These are phyloP conservation scores for Eristalinus aeneus DNA, from an alignment of 2,888 invertebrate species.

Conservation along the genomic window DNA sequence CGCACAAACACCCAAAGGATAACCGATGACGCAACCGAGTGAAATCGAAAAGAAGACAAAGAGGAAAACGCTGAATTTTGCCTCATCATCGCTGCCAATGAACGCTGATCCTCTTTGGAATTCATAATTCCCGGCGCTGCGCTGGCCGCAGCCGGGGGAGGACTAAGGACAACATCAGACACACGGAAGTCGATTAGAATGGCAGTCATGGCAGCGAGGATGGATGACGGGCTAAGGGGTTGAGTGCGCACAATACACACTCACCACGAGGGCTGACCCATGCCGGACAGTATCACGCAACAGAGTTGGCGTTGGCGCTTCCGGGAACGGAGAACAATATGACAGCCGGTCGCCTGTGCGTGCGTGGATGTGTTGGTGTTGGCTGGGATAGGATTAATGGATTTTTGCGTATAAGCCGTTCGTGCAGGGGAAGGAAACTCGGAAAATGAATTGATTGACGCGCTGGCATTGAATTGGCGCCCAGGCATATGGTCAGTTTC, in stretches of 20 bases:
- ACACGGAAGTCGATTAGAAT: constrained; percentile 62
- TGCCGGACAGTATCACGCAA: constrained; percentile 64
- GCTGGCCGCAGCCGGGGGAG: no score
- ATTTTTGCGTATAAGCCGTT: constrained; percentile 62
- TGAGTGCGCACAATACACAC: constrained; percentile 52
- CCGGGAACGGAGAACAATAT: constrained; percentile 23
- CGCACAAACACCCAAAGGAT: constrained; percentile 44
- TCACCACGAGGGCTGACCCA: constrained; percentile 55
- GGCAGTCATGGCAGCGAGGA: constrained; percentile 50
- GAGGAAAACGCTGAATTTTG: constrained; percentile 21
- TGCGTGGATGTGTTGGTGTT: constrained; percentile 8
- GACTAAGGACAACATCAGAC: constrained; percentile 10
- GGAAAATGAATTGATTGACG: constrained; percentile 65
- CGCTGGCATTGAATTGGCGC: constrained; percentile 52
- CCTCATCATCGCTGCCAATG: constrained; percentile 52
- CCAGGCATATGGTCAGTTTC: constrained; percentile 58
- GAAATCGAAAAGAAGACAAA: constrained; percentile 20
- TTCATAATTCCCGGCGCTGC: constrained; percentile 35
- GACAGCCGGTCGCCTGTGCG: background rate
- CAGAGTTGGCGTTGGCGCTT: constrained; percentile 42
- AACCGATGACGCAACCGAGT: constrained; percentile 55
- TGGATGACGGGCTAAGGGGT: constrained; percentile 56
- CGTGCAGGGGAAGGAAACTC: constrained; percentile 64
- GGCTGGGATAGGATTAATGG: constrained; percentile 61
- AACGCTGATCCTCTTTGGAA: constrained; percentile 12